A percentile compares a stretch with the other conserved stretches of the same genome.
phyloP scores from a whole-genome alignment of 2,113 vertebrate genomes.

The Verasper variegatus region DNA sequence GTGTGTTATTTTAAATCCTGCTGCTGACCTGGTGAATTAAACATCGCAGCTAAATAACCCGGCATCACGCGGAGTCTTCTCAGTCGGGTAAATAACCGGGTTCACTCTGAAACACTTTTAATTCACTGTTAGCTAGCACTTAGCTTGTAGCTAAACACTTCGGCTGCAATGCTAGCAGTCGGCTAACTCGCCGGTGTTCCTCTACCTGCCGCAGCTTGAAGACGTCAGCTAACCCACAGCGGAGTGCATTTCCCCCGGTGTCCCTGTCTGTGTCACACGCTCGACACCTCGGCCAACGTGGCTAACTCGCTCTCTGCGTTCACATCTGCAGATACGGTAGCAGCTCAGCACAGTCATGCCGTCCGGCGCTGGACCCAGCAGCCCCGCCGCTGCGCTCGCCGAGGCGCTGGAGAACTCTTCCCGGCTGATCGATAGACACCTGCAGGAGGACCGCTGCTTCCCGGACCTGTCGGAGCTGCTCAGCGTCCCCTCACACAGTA shows the following conservation, averaged over 20 bases:
- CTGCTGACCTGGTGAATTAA: background rate
- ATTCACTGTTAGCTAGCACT: slow-evolving; percentile 24
- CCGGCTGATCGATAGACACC: slow-evolving; percentile 89
- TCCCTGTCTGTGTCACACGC: no score
- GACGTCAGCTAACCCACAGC: background rate
- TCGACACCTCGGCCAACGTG: background rate
- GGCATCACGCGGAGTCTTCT: slow-evolving; percentile 6
- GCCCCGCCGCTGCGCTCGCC: slow-evolving; percentile 79
- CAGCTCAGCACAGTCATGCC: slow-evolving; percentile 81
- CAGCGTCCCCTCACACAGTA: slow-evolving; percentile 89
- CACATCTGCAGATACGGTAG: slow-evolving; percentile 15
- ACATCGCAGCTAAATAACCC: background rate
- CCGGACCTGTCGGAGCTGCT: slow-evolving; percentile 94
- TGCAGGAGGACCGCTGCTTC: slow-evolving; percentile 92
- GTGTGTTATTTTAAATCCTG: slow-evolving; percentile 31
- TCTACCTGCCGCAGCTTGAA: background rate
- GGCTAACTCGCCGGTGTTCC: slow-evolving; percentile 34
- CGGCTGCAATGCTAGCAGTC: slow-evolving; percentile 3
- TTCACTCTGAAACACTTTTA: background rate
- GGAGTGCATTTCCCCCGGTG: background rate
- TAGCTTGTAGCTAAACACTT: slow-evolving; percentile 54
- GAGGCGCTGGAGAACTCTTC: slow-evolving; percentile 90
- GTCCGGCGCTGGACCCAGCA: slow-evolving; percentile 78
- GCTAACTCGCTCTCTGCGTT: background rate
- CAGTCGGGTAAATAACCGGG: slow-evolving; percentile 38